Conservation (phyloP, 2,888 invertebrate species). For the Cyclophora albipunctata region DNA sequence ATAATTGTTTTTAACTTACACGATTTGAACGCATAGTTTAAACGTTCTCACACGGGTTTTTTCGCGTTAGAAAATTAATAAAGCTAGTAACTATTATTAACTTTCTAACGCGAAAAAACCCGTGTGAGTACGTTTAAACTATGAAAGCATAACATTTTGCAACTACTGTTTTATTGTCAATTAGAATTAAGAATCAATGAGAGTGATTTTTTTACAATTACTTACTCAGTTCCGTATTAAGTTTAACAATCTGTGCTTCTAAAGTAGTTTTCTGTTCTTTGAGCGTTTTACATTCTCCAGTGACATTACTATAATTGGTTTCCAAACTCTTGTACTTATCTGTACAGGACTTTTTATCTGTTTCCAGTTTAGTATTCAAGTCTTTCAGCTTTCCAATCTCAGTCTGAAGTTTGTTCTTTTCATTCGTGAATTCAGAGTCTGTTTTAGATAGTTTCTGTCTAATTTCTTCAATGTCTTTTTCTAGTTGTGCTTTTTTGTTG, state of each 20-base stretch:
- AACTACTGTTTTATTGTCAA: no score
- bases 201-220: no score
- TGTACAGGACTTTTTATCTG: slow-evolving; percentile 53
- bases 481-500: slow-evolving; percentile 58
- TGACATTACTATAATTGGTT: slow-evolving; percentile 53
- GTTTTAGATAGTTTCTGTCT: slow-evolving; percentile 65
- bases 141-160: no score
- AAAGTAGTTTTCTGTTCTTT: slow-evolving; percentile 79
- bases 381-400: slow-evolving; percentile 72
- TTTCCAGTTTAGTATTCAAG: slow-evolving; percentile 59
- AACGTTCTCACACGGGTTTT: no score
- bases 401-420: slow-evolving; percentile 66
- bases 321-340: slow-evolving; percentile 51
- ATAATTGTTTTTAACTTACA: no score
- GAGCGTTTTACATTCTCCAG: slow-evolving; percentile 67
- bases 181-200: no score
- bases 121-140: no score
- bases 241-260: slow-evolving; percentile 74
- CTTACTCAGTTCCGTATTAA: slow-evolving; percentile 77
- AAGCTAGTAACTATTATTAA: no score
- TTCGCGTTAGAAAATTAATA: no score
- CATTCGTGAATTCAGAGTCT: slow-evolving; percentile 69
- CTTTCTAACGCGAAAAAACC: no score
- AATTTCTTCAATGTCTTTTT: slow-evolving; percentile 72
- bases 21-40: no score